phyloP scores from a whole-genome alignment of 2,888 invertebrate genomes.

The Cistogaster globosa region DNA sequence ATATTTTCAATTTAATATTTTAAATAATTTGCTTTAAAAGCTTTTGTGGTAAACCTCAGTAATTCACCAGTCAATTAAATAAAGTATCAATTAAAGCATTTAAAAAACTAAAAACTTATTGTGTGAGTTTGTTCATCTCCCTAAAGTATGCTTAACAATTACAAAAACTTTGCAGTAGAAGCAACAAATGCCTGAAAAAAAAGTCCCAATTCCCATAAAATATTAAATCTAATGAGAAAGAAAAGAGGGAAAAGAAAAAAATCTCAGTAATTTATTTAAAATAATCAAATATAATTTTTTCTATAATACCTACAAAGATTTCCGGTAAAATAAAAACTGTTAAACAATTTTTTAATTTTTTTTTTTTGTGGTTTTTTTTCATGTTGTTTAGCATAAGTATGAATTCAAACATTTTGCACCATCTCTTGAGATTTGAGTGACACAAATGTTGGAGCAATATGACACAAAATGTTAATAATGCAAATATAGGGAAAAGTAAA shows the following conservation, averaged over 20 bases:
- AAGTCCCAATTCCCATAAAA: neutral
- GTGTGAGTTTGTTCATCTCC: conserved; percentile 17
- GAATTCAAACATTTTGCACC: conserved; percentile 5
- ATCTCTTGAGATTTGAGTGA: conserved; percentile 49
- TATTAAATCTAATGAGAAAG: neutral
- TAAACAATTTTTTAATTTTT: no score
- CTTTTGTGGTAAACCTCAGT: conserved; percentile 47
- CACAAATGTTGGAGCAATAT: conserved; percentile 24
- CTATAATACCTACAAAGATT: neutral
- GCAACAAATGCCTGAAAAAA: neutral
- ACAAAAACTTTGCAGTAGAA: conserved; percentile 12
- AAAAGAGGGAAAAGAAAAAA: neutral
- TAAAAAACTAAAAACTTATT: conserved; percentile 45
- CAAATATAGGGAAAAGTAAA: conserved; percentile 8
- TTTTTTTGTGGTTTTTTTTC: neutral
- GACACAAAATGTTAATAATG: conserved; percentile 54
- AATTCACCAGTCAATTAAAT: conserved; percentile 42
- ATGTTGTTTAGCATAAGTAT: conserved; percentile 19
- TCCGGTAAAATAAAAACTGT: conserved; percentile 6
- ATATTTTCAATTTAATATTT: conserved; percentile 24
- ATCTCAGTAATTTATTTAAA: neutral
- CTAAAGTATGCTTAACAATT: conserved; percentile 40
- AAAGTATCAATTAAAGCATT: conserved; percentile 52
- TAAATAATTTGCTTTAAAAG: conserved; percentile 49
- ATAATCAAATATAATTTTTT: conserved; percentile 9